Base-by-base conservation (phyloP, 1,140 invertebrate genomes). In the Rhizoglyphus robini region DNA sequence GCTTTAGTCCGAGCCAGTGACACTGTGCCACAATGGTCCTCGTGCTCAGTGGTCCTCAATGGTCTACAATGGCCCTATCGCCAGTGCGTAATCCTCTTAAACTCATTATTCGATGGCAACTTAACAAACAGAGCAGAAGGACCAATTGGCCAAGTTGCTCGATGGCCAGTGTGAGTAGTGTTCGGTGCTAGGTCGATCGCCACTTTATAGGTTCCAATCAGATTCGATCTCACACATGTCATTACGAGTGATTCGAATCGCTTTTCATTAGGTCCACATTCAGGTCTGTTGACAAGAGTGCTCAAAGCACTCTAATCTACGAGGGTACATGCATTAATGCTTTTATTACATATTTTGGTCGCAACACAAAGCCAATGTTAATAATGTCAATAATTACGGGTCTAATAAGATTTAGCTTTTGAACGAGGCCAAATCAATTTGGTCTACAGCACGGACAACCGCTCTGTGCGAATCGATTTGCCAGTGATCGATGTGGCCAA, bases 171-270 rank as follows among this genome's bases (percentile, higher is more conserved):
- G n/a, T n/a, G n/a, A n/a, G n/a, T n/a, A 32, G 8, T 54, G 51
- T 54, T 54, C 51, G 8, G 23, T 54, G 15, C 15, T 54, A 15
- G 51, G 23, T 11, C 51, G 15, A 11, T 32, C 23, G 8, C 31
- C 51, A 54, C 20, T 54, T 54, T 54, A 54, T 54, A 54, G 51
- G 51, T 54, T 54, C 23, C 51, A 54, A 54, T 54, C 51, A 23
- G 51, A 54, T 54, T 54, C 51, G 51, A 54, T 54, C 8, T 8
- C 8, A 54, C 23, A 25, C 51, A 32, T 27, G 51, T 54, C 51
- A 54, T 54, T 20, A 54, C 23, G 41, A 23, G n/a, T n/a, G n/a
- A n/a, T n/a, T n/a, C n/a, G n/a, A n/a, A n/a, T n/a, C n/a, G n/a
- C n/a, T n/a, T n/a, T n/a, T n/a, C n/a, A n/a, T n/a, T n/a, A n/a